These are phyloP conservation scores for Arbacia lixula DNA, from an alignment of 53 echinoderm and acorn worm genomes.

Conservation along the genomic window DNA sequence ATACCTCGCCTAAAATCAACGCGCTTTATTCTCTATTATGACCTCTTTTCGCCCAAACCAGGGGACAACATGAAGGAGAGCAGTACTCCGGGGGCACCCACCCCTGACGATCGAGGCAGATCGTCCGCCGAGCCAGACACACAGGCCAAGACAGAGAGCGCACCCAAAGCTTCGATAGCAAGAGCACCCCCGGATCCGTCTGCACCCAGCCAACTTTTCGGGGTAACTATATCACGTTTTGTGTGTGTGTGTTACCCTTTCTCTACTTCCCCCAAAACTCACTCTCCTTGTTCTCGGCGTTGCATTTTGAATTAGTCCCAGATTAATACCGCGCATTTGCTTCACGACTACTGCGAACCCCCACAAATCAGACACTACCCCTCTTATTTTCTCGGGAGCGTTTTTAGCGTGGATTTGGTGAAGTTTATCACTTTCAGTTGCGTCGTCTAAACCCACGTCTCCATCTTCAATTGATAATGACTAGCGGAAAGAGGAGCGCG, in stretches of 20 bases:
- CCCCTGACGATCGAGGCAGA: constrained; percentile 48
- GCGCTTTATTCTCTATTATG: too few species aligned
- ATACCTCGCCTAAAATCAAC: too few species aligned
- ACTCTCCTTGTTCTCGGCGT: not conserved
- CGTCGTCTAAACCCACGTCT: too few species aligned
- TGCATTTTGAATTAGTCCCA: not conserved
- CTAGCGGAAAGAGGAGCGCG: too few species aligned
- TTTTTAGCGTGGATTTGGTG: too few species aligned
- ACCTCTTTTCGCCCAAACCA: too few species aligned
- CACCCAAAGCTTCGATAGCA: constrained; percentile 36
- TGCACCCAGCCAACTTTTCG: constrained; percentile 37
- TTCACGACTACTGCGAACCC: not conserved
- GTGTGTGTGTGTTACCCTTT: too few species aligned
- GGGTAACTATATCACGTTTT: constrained; percentile 16
- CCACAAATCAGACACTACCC: too few species aligned
- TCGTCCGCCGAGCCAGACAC: constrained; percentile 54
- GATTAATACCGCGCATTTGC: not conserved
- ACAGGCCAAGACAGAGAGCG: constrained; percentile 65
- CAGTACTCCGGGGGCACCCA: constrained; percentile 61
- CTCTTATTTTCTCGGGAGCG: too few species aligned
- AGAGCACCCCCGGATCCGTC: constrained; percentile 60
- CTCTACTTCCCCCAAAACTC: not conserved
- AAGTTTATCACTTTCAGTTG: too few species aligned
- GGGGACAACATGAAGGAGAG: constrained; percentile 56
- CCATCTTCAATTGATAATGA: too few species aligned